Base-by-base conservation (phyloP, 2,888 invertebrate genomes). In the Mythimna vitellina region DNA sequence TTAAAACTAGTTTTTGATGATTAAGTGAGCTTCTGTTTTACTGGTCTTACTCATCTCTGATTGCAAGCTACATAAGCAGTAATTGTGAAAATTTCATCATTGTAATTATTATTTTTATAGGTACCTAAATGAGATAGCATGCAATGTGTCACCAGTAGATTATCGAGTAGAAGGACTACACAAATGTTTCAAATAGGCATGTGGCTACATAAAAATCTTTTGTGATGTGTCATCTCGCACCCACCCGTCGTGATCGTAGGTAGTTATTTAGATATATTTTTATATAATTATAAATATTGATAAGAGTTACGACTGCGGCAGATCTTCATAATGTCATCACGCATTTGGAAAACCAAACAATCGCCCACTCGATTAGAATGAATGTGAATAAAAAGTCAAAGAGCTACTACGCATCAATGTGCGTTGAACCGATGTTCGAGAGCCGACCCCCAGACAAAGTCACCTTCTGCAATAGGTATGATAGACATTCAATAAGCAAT, bases 361-460 rank as follows among this genome's bases (percentile, higher is more conserved):
- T 29, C 65, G 63, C 74, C 78, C 56, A 73, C 65, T 42, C 69
- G 49, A 56, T 62, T 57, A 56, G 42, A 65, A 71, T 51, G 46
- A 76, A 76, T 68, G 66, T 64, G 46, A 58, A 66, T 66, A 56
- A 66, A 72, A 78, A 68, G 63, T 64, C 51, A 53, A 65, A 60
- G 60, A 63, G 66, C 38, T 49, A 56, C 57, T 71, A 71, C 62
- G 65, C 65, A 70, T 46, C n/a, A 17, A 25, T 29, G 20, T 57
- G 57, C 62, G 65, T 76, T 66, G 65, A 76, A 70, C 77, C 42
- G 14, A 53, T 51, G 77, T 57, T 72, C 57, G 49, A 62, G 25
- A 62, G n/a, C 10, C 35, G 75, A 65, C 78, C 73, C 68, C 78
- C 49, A 78, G 79, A 78, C 79, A 78, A 78, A 58, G 78, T 78